Conservation (phyloP, 2,113 vertebrate genomes). For the Myotis yumanensis region DNA sequence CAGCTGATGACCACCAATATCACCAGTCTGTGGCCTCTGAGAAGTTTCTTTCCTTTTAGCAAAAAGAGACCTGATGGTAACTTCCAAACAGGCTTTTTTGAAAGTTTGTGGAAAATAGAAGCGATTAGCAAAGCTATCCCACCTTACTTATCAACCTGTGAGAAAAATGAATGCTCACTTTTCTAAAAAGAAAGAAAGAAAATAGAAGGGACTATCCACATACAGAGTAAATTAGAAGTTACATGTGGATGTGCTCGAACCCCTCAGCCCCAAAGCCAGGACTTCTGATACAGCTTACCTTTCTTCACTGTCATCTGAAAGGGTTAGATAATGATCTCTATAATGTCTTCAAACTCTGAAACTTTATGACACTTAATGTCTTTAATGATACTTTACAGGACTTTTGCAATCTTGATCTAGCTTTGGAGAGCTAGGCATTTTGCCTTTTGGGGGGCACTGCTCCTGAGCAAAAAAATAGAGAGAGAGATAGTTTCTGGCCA, state of each 20-base stretch:
- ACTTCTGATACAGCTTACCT: neutral
- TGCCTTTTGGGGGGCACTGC: neutral
- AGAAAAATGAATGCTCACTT: neutral
- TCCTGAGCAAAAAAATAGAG: neutral
- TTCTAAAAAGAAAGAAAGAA: neutral
- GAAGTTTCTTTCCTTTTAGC: neutral
- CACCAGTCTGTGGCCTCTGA: neutral
- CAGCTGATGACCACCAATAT: neutral
- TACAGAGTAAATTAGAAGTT: neutral
- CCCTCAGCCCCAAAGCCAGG: neutral
- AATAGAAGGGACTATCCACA: neutral
- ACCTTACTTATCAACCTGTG: neutral
- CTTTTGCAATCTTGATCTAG: neutral
- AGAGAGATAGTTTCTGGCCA: neutral
- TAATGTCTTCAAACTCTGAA: neutral
- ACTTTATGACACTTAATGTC: neutral
- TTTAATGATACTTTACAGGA: neutral
- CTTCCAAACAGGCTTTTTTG: neutral
- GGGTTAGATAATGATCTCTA: neutral
- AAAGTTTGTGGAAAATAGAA: neutral
- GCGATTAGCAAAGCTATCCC: neutral
- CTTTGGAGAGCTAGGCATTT: neutral
- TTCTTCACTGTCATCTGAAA: neutral
- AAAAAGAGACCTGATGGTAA: neutral
- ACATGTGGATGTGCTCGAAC: neutral